A percentile compares a stretch with the other conserved stretches of the same genome.
phyloP scores from a whole-genome alignment of 2,888 invertebrate species.

The Drosophila meridiana region DNA sequence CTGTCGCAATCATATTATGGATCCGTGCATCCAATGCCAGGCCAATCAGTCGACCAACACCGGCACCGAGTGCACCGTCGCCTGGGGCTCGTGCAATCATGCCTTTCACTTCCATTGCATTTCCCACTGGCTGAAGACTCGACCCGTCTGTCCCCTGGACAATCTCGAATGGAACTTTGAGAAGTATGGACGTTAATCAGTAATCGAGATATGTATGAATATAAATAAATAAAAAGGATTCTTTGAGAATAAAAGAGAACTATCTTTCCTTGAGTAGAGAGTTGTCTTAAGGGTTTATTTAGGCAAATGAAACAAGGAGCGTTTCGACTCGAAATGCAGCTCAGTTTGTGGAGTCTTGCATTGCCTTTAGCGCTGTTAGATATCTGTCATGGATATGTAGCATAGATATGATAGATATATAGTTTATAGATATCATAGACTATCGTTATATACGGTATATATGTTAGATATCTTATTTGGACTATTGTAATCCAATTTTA shows the following conservation, averaged over 20 bases:
- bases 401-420: too few species aligned
- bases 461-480: too few species aligned
- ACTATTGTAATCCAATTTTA: too few species aligned
- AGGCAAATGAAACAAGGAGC: not conserved
- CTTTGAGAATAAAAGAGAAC: not conserved
- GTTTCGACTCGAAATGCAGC: too few species aligned
- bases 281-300: not conserved
- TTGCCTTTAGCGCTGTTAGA: too few species aligned
- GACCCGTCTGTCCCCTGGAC: conserved; percentile 45
- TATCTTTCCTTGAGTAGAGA: not conserved
- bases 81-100: conserved; percentile 50
- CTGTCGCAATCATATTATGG: conserved; percentile 49
- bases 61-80: conserved; percentile 28
- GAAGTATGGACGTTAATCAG: conserved; percentile 22
- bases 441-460: too few species aligned
- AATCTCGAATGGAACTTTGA: conserved; percentile 44
- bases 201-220: not conserved
- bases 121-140: conserved; percentile 38
- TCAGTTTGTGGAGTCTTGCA: too few species aligned
- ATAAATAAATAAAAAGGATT: not conserved
- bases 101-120: conserved; percentile 54
- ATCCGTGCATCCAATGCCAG: conserved; percentile 53
- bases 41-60: conserved; percentile 12
- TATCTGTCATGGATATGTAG: too few species aligned
- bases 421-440: too few species aligned